phyloP scores from a whole-genome alignment of 2,888 invertebrate genomes.

The Clepsis dumicolana region DNA sequence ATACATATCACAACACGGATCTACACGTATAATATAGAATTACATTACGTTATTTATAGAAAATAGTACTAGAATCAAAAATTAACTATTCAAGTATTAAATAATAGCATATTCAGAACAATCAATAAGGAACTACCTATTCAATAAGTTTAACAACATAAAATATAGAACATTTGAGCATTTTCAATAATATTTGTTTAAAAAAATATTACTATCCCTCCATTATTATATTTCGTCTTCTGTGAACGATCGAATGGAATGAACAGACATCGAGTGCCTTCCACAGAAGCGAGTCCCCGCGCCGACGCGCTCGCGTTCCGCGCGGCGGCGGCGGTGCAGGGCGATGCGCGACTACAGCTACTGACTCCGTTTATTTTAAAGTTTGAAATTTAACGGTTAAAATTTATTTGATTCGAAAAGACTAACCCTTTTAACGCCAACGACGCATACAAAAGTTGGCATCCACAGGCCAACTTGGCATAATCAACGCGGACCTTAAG shows the following conservation, averaged over 20 bases:
- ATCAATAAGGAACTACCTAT: conserved; percentile 78
- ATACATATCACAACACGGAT: conserved; percentile 83
- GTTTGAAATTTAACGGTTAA: no score
- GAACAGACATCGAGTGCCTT: conserved; percentile 47
- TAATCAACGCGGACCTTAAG: no score
- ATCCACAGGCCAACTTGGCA: no score
- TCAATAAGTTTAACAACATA: conserved; percentile 81
- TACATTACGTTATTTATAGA: conserved; percentile 62
- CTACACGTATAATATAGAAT: conserved; percentile 63
- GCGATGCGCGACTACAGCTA: conserved; percentile 44
- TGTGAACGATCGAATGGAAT: conserved; percentile 58
- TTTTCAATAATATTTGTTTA: conserved; percentile 77
- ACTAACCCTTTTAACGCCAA: no score
- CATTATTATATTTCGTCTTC: conserved; percentile 62
- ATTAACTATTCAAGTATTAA: conserved; percentile 70
- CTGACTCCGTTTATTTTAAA: no score
- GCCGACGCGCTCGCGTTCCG: no score
- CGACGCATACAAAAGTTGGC: no score
- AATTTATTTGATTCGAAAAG: no score
- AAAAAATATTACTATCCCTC: conserved; percentile 78
- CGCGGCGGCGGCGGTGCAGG: neutral
- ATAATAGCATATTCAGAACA: conserved; percentile 70
- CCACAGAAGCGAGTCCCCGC: neutral
- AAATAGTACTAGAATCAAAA: conserved; percentile 66
- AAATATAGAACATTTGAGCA: conserved; percentile 83